Evolutionary conservation across 2,113 vertebrate species (phyloP), one percentile per base, ranked within the genome.

Genomic region (Kryptolebias marmoratus): DNA sequence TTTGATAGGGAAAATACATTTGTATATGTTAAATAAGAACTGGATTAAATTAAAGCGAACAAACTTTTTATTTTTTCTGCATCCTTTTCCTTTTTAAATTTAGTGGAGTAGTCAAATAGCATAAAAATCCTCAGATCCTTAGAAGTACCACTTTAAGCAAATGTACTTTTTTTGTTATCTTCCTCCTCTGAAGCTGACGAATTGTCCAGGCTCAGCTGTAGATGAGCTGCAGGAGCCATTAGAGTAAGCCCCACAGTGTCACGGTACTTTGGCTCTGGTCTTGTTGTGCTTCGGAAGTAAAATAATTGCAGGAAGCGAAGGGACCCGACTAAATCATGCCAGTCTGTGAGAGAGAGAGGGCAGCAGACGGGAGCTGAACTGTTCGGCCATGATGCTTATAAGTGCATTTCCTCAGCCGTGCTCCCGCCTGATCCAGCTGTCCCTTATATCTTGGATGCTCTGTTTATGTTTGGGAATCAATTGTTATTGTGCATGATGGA

Each of bases 381-480:
- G 87, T 93, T 93, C 88, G 61, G 86, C 59, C 83, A 71, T 47
- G 69, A 89, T 90, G 88, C 82, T 84, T 84, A 57, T 77, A 22
- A 77, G 66, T 86, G 88, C 89, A 86, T 89, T 92, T 94, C 92
- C 81, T 80, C 78, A 48, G 55, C 48, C 14, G 62, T 79, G 71
- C 75, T 85, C 85, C 79, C 72, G 39, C 53, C 57, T 72, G 80
- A 86, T 90, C 87, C 93, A 70, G 82, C 91, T 93, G 87, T 91
- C 93, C 90, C 90, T 90, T 91, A 79, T 92, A 91, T 82, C 94
- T 92, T 86, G 94, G 91, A 93, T 91, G 90, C 83, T 91, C 91
- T 94, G 93, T 94, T 93, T 94, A 87, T 74, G 91, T 93, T 92
- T 90, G 93, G 90, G 90, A 92, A 90, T 93, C 91, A 87, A 83